A percentile compares a stretch with the other conserved stretches of the same genome.
Conservation (phyloP, 2,888 invertebrate genomes). For the Pollenia amentaria region DNA sequence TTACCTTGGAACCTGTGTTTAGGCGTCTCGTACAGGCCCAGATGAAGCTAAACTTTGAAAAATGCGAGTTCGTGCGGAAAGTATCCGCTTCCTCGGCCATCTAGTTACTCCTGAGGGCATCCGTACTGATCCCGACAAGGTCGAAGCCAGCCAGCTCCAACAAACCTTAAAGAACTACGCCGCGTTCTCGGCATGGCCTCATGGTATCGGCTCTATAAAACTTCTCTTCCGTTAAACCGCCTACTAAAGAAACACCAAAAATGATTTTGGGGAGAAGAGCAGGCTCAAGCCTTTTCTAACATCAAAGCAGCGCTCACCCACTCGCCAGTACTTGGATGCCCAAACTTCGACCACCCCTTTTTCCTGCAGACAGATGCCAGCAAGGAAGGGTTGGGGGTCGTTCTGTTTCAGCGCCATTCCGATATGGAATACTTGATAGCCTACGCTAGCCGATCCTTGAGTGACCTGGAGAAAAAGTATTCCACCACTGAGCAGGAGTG, state of each 20-base stretch:
- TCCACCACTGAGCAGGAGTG: constrained; percentile 68
- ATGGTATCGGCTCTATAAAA: constrained; percentile 54
- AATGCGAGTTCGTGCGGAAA: constrained; percentile 30
- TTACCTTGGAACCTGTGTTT: neutral
- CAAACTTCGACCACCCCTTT: constrained; percentile 30
- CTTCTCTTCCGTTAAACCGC: constrained; percentile 37
- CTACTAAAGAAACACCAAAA: constrained; percentile 36
- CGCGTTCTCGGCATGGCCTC: constrained; percentile 31
- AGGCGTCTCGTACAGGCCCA: neutral
- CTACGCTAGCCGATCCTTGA: constrained; percentile 59
- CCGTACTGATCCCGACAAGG: constrained; percentile 38
- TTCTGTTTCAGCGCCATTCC: constrained; percentile 39
- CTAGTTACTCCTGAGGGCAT: constrained; percentile 24
- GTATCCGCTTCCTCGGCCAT: constrained; percentile 29
- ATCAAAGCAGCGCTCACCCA: constrained; percentile 41
- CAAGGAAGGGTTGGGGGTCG: constrained; percentile 35
- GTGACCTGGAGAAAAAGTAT: constrained; percentile 58
- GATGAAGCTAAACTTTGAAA: constrained; percentile 33
- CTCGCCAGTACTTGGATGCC: constrained; percentile 49
- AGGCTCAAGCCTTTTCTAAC: constrained; percentile 14
- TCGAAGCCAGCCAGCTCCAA: neutral
- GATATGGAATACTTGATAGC: constrained; percentile 38
- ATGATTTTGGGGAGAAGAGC: constrained; percentile 26
- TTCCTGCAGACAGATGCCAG: constrained; percentile 64
- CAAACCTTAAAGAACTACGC: constrained; percentile 32